Base-by-base conservation (phyloP, 2,113 vertebrate genomes). In the Sylvia atricapilla region DNA sequence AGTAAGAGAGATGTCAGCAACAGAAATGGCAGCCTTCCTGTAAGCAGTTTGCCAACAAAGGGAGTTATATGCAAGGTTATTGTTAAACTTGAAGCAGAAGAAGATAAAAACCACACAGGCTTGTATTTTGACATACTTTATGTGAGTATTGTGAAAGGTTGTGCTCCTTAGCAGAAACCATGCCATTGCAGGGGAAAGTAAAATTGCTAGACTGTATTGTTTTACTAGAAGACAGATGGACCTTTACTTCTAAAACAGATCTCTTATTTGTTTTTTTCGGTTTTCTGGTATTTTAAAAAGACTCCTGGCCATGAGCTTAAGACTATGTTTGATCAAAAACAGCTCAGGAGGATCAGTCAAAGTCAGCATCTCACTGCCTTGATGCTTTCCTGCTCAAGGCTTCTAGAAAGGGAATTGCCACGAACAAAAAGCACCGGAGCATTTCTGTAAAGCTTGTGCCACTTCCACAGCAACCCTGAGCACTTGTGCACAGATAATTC, bases 1-100 rank as follows among this genome's bases (percentile, higher is more conserved):
- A 84, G 47, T 75, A 81, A 83, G 89, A 95, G 84, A 91, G 79
- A 84, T 55, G 27, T 49, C 64, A 95, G 76, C 77, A 90, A 60
- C 5, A 83, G 79, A 82, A 93, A 94, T 41, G 59, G 78, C 68
- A 91, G 67, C 35, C 79, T 78, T 64, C 76, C 73, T 58, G 21
- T 17, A 53, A 94, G 66, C 33, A 69, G 41, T 59, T 80, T 92
- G 76, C 81, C 87, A 96, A 30, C 5, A 2, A 50, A 46, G 41
- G 87, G 47, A 93, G 70, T 92, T 49, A 23, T 41, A 41, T 31
- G 47, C 44, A 60, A 14, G 16, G 50, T 75, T 90, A 83, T 68
- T 91, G 88, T 93, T 84, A 70, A 84, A 93, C n/a, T 50, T 47
- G 28, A 75, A 87, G 55, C n/a, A 92, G 68, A 4, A 83, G 33